A percentile compares a stretch with the other conserved stretches of the same genome.
phyloP scores from a whole-genome alignment of 2,888 invertebrate genomes.

The Lepeophtheirus nordmannii region DNA sequence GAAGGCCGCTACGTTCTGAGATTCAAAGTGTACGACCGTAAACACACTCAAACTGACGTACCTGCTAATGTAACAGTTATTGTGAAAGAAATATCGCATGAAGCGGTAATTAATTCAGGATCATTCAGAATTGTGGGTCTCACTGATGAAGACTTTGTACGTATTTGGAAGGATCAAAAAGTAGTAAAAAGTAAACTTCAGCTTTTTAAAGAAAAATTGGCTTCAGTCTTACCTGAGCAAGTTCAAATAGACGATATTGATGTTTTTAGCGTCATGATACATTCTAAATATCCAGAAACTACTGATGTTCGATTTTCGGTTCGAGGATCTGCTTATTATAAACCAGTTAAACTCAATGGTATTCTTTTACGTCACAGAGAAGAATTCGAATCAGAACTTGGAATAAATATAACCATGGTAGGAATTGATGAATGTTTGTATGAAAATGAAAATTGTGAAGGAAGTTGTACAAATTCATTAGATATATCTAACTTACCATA shows the following conservation, averaged over 20 bases:
- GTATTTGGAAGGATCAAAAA: conserved; percentile 72
- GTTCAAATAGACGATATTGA: conserved; percentile 66
- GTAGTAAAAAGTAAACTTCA: conserved; percentile 73
- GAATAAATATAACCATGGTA: conserved; percentile 90
- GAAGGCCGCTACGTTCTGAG: conserved; percentile 47
- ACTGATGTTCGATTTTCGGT: conserved; percentile 87
- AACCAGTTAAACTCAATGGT: conserved; percentile 82
- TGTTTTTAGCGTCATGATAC: conserved; percentile 83
- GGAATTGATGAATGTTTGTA: conserved; percentile 91
- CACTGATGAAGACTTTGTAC: conserved; percentile 87
- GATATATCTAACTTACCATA: conserved; percentile 76
- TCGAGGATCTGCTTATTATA: conserved; percentile 87
- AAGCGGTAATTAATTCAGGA: conserved; percentile 86
- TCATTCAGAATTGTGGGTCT: conserved; percentile 82
- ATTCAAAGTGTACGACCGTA: conserved; percentile 72
- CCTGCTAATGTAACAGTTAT: conserved; percentile 90
- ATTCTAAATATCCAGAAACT: conserved; percentile 60
- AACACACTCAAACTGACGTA: conserved; percentile 85
- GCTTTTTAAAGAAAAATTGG: conserved; percentile 70
- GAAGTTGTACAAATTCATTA: conserved; percentile 82
- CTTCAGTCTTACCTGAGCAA: conserved; percentile 31
- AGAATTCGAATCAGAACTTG: conserved; percentile 75
- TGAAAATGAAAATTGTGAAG: conserved; percentile 87
- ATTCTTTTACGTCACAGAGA: conserved; percentile 47
- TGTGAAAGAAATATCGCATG: conserved; percentile 83